phyloP scores from a whole-genome alignment of 2,113 vertebrate genomes.

The Amphiprion percula region DNA sequence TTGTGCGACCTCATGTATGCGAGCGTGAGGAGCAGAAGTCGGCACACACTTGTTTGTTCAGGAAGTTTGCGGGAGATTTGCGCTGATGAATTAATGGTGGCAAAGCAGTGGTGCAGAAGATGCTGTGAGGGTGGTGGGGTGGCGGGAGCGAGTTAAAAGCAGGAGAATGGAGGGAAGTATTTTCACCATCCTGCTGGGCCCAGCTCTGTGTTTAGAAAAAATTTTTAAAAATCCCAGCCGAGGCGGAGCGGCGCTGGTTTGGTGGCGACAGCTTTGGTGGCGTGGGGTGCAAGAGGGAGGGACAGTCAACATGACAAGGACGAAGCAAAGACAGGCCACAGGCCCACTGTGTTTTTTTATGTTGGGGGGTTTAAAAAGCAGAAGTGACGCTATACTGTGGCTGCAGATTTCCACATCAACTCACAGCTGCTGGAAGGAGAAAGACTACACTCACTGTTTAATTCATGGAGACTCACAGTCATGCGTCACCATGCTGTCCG shows the following conservation, averaged over 20 bases:
- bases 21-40: slow-evolving; percentile 42
- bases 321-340: slow-evolving; percentile 62
- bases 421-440: slow-evolving; percentile 38
- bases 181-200: slow-evolving; percentile 35
- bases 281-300: neutral
- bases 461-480: slow-evolving; percentile 21
- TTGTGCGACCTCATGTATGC: slow-evolving; percentile 37
- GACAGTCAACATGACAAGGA: slow-evolving; percentile 61
- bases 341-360: slow-evolving; percentile 22
- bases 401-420: slow-evolving; percentile 40
- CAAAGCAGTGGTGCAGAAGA: slow-evolving; percentile 76
- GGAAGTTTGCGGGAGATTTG: slow-evolving; percentile 66
- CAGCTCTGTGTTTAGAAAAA: neutral
- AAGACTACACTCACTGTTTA: slow-evolving; percentile 34
- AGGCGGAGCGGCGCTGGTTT: slow-evolving; percentile 31
- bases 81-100: slow-evolving; percentile 78
- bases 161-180: slow-evolving; percentile 26
- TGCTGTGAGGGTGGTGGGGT: slow-evolving; percentile 40
- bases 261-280: neutral
- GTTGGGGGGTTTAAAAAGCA: neutral
- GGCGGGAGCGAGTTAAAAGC: slow-evolving; percentile 11
- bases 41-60: slow-evolving; percentile 66
- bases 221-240: slow-evolving; percentile 58
- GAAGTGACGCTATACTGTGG: slow-evolving; percentile 31
- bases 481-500: slow-evolving; percentile 21